phyloP scores from a whole-genome alignment of 2,888 invertebrate genomes.

The Synergus itoensis region DNA sequence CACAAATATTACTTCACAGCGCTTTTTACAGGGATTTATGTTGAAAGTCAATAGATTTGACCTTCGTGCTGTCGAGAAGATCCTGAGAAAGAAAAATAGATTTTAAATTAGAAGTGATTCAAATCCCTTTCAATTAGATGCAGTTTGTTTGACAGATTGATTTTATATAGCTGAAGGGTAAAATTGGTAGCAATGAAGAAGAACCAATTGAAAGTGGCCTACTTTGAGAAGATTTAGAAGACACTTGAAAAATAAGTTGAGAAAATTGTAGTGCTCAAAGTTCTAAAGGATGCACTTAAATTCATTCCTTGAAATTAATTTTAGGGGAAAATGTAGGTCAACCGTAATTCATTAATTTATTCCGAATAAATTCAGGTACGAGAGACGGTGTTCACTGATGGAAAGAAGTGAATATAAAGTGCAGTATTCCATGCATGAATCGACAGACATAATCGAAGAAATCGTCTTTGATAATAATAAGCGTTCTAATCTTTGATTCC shows the following conservation, averaged over 20 bases:
- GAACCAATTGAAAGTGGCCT: background rate
- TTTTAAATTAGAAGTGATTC: background rate
- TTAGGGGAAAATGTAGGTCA: background rate
- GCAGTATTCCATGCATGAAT: slow-evolving; percentile 34
- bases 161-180: background rate
- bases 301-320: background rate
- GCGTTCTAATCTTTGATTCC: slow-evolving; percentile 16
- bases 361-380: background rate
- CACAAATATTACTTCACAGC: slow-evolving; percentile 25
- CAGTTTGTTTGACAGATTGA: background rate
- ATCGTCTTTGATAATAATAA: slow-evolving; percentile 18
- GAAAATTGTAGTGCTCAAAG: background rate
- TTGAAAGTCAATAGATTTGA: slow-evolving; percentile 2
- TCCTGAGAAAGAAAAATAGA: slow-evolving; percentile 3
- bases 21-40: slow-evolving; percentile 7
- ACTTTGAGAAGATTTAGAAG: background rate
- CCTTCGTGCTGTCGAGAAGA: background rate
- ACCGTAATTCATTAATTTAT: background rate
- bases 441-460: slow-evolving; percentile 24
- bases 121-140: background rate
- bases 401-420: slow-evolving; percentile 33
- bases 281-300: background rate
- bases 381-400: slow-evolving; percentile 12
- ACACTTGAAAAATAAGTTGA: background rate
- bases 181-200: background rate